Conservation (phyloP, 2,113 vertebrate species). For the Blennius ocellaris region DNA sequence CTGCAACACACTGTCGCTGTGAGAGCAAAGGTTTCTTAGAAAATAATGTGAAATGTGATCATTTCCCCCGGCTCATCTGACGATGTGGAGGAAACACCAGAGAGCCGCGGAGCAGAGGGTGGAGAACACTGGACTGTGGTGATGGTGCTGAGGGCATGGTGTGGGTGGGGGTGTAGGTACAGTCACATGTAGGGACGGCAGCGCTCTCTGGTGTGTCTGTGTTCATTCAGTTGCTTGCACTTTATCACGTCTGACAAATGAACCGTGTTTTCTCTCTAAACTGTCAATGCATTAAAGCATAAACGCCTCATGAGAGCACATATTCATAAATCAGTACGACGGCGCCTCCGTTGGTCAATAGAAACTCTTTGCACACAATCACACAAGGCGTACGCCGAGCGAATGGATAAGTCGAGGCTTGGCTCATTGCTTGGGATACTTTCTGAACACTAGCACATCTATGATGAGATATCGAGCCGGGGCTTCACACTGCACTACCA, state of each 20-base stretch:
- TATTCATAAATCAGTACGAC: conserved; percentile 64
- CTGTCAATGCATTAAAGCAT: conserved; percentile 49
- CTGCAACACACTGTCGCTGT: no score
- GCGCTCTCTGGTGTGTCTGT: conserved; percentile 24
- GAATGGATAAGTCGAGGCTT: conserved; percentile 57
- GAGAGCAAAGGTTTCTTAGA: no score
- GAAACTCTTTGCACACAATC: conserved; percentile 32
- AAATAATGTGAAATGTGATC: no score
- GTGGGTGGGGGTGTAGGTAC: not conserved
- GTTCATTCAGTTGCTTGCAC: conserved; percentile 44
- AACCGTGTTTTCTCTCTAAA: conserved; percentile 44
- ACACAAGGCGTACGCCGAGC: conserved; percentile 45
- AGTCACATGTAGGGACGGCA: not conserved
- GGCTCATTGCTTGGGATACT: conserved; percentile 67
- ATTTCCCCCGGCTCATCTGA: no score
- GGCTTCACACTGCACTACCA: conserved; percentile 68
- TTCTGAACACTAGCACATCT: conserved; percentile 64
- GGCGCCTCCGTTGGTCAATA: conserved; percentile 63
- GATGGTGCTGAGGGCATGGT: no score
- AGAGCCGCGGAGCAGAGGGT: no score
- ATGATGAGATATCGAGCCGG: conserved; percentile 79
- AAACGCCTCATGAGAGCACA: conserved; percentile 40
- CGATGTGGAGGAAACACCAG: no score
- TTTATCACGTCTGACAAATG: conserved; percentile 49
- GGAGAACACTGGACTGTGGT: no score